Evolutionary conservation across 1,140 invertebrate species (phyloP), one percentile per base, ranked within the genome.

Genomic region (Hyles euphorbiae): DNA sequence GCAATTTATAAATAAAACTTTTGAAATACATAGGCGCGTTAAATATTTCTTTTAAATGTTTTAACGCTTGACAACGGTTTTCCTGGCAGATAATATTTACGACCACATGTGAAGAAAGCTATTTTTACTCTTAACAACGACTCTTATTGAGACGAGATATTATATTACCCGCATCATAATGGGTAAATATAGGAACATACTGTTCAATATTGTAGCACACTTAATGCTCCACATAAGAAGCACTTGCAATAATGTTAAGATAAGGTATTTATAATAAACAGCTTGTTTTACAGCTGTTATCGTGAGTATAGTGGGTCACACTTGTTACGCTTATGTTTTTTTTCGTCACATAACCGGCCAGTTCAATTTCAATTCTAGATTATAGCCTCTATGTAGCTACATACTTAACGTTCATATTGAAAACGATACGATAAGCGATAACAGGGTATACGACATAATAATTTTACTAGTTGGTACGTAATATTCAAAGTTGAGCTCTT

Each of bases 221-320:
- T 40, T 40, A 40, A 40, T 8, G 55, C 65, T 62, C 64, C 69
- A 68, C 73, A 75, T 75, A 71, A 70, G 65, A 61, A 75, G 70
- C 67, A 65, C 70, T 78, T 72, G 61, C 72, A 55, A 62, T 55
- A 68, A 53, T 65, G 68, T 73, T 64, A 68, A 68, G 76, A 77
- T 77, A 81, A 77, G 65, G 64, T 52, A 65, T 64, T 60, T 70
- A 68, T 69, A 70, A 70, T 59, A 63, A 76, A 74, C 60, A 65
- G 58, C 56, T 63, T 67, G 62, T 75, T 80, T 72, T 72, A 72
- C 74, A 60, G 61, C 47, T 60, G 61, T 76, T 78, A 75, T 74
- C 68, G 58, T 49, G 46, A 60, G 53, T 49, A 56, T 58, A 72
- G 53, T 70, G 56, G 74, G 73, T 78, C 74, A 76, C 50, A 66